Base-by-base conservation (phyloP, 2,888 invertebrate genomes). In the Villa cingulata region DNA sequence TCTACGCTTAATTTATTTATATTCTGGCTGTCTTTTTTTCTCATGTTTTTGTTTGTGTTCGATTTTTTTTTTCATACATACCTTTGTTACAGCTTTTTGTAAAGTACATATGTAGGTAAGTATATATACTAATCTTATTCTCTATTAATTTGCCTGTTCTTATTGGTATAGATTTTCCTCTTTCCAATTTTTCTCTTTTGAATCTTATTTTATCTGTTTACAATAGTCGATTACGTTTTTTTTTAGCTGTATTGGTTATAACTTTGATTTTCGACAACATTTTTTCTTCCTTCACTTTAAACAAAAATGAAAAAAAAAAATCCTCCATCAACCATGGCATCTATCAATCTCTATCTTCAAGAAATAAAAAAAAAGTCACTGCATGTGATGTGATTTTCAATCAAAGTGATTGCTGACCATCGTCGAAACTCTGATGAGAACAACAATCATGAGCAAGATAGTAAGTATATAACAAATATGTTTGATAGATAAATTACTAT, bases 31-130 rank as follows among this genome's bases (percentile, higher is more conserved):
- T 34, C 12, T 34, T 15, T 34, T 34, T 34, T 4, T 34, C 4
- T 6, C 23, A 23, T 6, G 23, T 6, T 4, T 23, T 23, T 6
- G 4, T 23, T 7, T 23, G 7, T 23, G 23, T 23, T 7, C 7
- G 4, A 23, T 23, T 23, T 6, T 23, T 23, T 3, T 29, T 10
- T 29, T 39, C 41, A 41, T 41, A 41, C 41, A 41, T 39, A 41
- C 46, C 46, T 46, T 36, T 23, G 36, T 46, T 46, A 41, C 41
- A 36, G 27, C 46, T 41, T 46, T n/a, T 45, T 45, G 45, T 45
- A 19, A 40, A n/a, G n/a, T n/a, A n/a, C n/a, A n/a, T n/a, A n/a
- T n/a, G n/a, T n/a, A n/a, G n/a, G n/a, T n/a, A n/a, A n/a, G n/a
- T n/a, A n/a, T n/a, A n/a, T n/a, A n/a, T n/a, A n/a, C n/a, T n/a